These are phyloP conservation scores for Drosophila tripunctata DNA, from an alignment of 2,888 invertebrate species.

Conservation along the genomic window DNA sequence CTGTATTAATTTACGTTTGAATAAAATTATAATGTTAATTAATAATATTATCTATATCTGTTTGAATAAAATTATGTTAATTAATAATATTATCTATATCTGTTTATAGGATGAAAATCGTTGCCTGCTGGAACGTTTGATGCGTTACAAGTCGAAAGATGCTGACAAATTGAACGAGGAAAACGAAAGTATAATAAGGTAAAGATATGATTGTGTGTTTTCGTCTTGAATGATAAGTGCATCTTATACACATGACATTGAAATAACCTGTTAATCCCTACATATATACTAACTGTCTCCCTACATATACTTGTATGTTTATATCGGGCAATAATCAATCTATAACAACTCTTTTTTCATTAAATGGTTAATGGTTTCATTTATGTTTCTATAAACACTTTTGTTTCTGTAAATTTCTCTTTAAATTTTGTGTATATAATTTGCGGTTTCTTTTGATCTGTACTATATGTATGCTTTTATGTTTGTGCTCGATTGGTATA, in stretches of 20 bases:
- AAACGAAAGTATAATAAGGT: conserved; percentile 96
- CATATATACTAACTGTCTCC: conserved; percentile 14
- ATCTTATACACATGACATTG: conserved; percentile 11
- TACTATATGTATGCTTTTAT: not conserved
- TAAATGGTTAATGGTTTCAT: conserved; percentile 1
- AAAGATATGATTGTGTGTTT: conserved; percentile 75
- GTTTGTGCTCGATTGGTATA: not conserved
- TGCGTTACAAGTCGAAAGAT: conserved; percentile 96
- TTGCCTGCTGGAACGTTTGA: conserved; percentile 92
- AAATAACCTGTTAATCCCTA: conserved; percentile 3
- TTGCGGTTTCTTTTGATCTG: conserved; percentile 4
- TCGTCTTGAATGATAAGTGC: not conserved
- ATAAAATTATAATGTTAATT: not conserved
- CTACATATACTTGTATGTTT: not conserved
- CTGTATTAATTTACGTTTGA: not conserved
- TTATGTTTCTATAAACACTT: conserved; percentile 6
- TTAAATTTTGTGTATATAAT: not conserved
- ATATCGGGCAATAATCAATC: conserved; percentile 5
- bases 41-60: not conserved
- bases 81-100: not conserved
- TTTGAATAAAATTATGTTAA: not conserved
- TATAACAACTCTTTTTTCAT: not conserved
- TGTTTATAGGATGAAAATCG: conserved; percentile 93
- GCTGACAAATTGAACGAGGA: conserved; percentile 98
- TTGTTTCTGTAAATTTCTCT: not conserved